phyloP scores from a whole-genome alignment of 23 tunicate species.

The Ascidia mentula region DNA sequence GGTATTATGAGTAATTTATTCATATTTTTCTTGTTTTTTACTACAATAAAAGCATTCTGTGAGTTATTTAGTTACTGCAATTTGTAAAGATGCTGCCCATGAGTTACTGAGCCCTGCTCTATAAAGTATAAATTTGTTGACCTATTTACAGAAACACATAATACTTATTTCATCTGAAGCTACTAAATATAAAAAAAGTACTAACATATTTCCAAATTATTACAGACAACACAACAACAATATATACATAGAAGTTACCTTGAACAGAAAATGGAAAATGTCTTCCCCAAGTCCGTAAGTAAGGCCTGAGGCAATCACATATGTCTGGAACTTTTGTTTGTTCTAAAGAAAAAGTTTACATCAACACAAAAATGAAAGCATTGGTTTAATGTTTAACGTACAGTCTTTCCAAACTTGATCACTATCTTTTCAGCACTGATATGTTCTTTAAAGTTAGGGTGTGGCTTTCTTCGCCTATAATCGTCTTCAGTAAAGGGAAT shows the following conservation, averaged over 20 bases:
- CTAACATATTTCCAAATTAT: no score
- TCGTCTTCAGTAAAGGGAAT: conserved; percentile 99
- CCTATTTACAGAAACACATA: no score
- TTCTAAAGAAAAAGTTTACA: conserved; percentile 46
- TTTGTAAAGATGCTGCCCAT: no score
- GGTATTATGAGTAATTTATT: no score
- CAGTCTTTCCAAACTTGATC: conserved; percentile 88
- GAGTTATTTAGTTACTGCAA: no score
- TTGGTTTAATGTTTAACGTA: background rate
- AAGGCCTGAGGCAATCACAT: conserved; percentile 86
- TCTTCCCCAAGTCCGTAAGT: conserved; percentile 96
- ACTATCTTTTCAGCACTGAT: conserved; percentile 94
- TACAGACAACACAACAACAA: no score
- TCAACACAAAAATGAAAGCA: background rate
- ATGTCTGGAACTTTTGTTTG: conserved; percentile 92
- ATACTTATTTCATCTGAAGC: no score
- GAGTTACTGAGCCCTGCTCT: no score
- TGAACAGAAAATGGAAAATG: conserved; percentile 89
- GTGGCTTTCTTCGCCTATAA: conserved; percentile 81
- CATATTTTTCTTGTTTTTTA: no score
- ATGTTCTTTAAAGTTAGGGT: conserved; percentile 93
- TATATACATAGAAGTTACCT: conserved; percentile 44
- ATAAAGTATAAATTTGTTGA: no score
- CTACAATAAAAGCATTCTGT: no score
- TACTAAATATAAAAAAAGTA: no score